Evolutionary conservation across 1,140 invertebrate species (phyloP), one percentile per base, ranked within the genome.

Genomic region (Drosophila gunungcola): DNA sequence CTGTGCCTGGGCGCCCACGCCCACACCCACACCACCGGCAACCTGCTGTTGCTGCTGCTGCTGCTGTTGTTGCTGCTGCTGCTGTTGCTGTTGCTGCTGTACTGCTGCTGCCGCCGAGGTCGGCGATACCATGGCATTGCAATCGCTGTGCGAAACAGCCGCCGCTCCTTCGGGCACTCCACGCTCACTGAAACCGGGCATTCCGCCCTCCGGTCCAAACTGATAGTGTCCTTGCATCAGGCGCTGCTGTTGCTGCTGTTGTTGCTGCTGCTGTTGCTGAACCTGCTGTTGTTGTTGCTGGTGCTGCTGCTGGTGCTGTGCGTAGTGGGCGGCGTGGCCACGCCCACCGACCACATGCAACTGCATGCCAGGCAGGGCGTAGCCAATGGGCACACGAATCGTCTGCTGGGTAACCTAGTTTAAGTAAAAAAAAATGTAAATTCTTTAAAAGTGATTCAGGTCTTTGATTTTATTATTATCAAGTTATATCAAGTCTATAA

Each of bases 81-180:
- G 62, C 39, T 93, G 62, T 36, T 93, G 90, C 45, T 93, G 49
- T 55, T 52, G 82, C 53, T 13, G 78, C 65, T 81, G 79, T 21
- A 21, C 43, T 34, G 81, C 52, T 11, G 79, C 64, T 79, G 78
- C 41, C 10, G 36, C 48, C n/a, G 48, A 51, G n/a, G 85, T 73
- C 7, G 69, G 93, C 25, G 93, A 93, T 6, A 93, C 92, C 88
- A 93, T 93, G 27, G 90, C 60, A 54, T 79, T 77, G 65, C 90
- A 93, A 39, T 91, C 91, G 58, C 80, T 91, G 63, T 95, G 94
- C 3, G 94, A 92, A 0, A 94, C 93, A 0, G 94, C 93, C 41
- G 94, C 95, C 0, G 94, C 95, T 16, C 95, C 95, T 76, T 95
- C 95, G 4, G 95, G 95, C 5, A 95, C 94, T 2, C 94, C 94